Conservation (phyloP, 2,888 invertebrate genomes). For the Melipona bicolor region DNA sequence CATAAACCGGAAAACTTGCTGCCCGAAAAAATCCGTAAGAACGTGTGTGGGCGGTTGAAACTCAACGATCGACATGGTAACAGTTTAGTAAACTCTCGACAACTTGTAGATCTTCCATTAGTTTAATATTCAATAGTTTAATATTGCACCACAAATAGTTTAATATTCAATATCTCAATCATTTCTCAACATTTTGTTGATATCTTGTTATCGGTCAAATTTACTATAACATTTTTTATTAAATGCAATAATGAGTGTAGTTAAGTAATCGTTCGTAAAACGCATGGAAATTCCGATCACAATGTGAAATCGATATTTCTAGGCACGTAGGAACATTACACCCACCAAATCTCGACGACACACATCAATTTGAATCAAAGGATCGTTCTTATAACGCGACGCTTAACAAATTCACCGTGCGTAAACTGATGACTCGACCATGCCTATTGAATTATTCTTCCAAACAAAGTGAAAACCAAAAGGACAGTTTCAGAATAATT, state of each 20-base stretch:
- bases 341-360: conserved; percentile 28
- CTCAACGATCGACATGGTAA: conserved; percentile 10
- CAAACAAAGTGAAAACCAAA: conserved; percentile 49
- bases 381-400: neutral
- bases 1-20: conserved; percentile 49
- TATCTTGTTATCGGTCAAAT: neutral
- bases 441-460: conserved; percentile 26
- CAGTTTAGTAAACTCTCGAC: conserved; percentile 17
- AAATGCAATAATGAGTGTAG: neutral
- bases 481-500: conserved; percentile 14
- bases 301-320: conserved; percentile 9
- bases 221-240: neutral
- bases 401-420: conserved; percentile 36
- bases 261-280: neutral
- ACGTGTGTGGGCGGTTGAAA: conserved; percentile 39
- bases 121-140: neutral
- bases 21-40: conserved; percentile 37
- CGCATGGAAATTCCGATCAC: conserved; percentile 11
- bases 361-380: neutral
- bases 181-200: neutral
- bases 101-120: neutral
- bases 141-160: neutral
- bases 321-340: conserved; percentile 35
- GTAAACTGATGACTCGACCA: conserved; percentile 16
- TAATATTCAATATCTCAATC: neutral